Percentiles rank a stretch among this genome's conserved stretches.
These are phyloP conservation scores for Sminthurides bifidus DNA, from an alignment of 1,140 invertebrate species.

Conservation along the genomic window DNA sequence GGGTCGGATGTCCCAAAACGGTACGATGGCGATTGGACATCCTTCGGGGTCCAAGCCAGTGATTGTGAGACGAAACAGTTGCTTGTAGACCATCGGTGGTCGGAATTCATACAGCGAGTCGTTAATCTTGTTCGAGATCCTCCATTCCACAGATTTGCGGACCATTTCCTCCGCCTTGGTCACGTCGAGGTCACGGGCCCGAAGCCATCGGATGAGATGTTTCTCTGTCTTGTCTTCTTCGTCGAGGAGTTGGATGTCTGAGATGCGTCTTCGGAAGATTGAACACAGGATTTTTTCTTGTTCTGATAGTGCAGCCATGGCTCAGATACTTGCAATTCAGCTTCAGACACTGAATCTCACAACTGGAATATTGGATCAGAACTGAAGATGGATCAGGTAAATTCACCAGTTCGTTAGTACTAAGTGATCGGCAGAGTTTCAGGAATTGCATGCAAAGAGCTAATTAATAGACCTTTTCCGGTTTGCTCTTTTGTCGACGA, in stretches of 20 bases:
- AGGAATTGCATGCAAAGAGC: no score
- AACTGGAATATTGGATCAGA: no score
- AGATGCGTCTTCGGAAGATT: background rate
- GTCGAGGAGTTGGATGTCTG: background rate
- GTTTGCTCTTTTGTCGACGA: no score
- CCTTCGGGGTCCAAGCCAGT: constrained; percentile 12
- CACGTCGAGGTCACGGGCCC: constrained; percentile 17
- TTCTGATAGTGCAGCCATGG: no score
- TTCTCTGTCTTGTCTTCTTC: constrained; percentile 5
- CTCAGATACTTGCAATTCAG: no score
- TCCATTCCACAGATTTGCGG: constrained; percentile 10
- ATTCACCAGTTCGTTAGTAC: no score
- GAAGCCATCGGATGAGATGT: constrained; percentile 18
- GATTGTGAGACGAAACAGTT: constrained; percentile 8
- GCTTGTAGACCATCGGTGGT: constrained; percentile 4
- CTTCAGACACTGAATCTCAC: no score
- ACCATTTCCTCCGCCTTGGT: constrained; percentile 22
- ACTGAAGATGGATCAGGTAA: no score
- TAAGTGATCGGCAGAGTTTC: no score
- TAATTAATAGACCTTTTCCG: no score
- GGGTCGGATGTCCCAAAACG: constrained; percentile 19
- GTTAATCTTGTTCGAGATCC: constrained; percentile 3
- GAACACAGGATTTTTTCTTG: background rate
- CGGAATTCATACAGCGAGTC: background rate
- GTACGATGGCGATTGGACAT: constrained; percentile 12